Evolutionary conservation across 2,797 vertebrate genomes (phyloP), one percentile per base, ranked within the genome.

Genomic region (Nothura maculosa): DNA sequence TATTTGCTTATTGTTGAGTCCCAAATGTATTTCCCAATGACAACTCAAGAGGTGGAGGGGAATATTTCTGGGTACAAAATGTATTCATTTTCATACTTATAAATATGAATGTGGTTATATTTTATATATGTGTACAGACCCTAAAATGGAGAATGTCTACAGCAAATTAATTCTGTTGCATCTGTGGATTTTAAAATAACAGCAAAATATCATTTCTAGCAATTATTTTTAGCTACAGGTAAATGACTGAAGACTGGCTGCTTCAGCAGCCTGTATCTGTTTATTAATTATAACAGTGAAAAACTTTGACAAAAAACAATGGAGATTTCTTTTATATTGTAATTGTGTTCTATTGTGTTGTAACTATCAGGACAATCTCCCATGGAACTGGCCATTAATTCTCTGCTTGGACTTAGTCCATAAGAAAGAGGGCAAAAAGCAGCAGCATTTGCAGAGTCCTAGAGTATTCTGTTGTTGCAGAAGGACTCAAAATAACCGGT

Each of bases 141-240:
- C 60, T 88, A 94, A 93, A 96, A 95, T 93, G 91, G 89, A 86
- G 95, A 94, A 75, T 86, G 87, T 94, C 95, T 95, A 83, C 55
- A 73, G 70, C 42, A 83, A 96, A 95, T 96, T 95, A 95, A 94
- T 93, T 96, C 21, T 0, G 79, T 91, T 91, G 87, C 89, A 89
- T 95, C 85, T 67, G 52, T 66, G 73, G 85, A 95, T 95, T 95
- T 94, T 89, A 96, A 94, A 94, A 95, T 93, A 95, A 90, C 96
- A 96, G 95, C 96, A 96, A 96, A 96, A 96, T 93, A 95, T 93
- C 66, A 93, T 95, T 96, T 95, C 90, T 81, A 96, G 94, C 90
- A 93, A 95, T 95, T 95, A 96, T 95, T 95, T 96, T 95, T 95
- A 95, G 87, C 80, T 92, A 81, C 77, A 95, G 85, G 95, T 93